A percentile compares a stretch with the other conserved stretches of the same genome.
Evolutionary conservation across 2,113 vertebrate genomes (phyloP).

Genomic region (Oreotrochilus melanogaster): DNA sequence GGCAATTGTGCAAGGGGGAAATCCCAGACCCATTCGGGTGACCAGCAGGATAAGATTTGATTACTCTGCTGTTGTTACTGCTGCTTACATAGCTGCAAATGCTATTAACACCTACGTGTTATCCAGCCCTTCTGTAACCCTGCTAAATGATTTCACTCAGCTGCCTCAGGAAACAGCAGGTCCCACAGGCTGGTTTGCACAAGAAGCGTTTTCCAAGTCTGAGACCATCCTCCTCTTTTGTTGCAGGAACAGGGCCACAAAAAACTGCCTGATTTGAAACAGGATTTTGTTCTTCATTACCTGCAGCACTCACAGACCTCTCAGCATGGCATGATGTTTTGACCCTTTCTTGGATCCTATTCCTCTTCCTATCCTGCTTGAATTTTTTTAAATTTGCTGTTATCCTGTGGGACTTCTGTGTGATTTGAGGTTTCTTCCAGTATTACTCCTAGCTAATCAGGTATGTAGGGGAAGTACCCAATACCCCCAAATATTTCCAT

Average conservation of each 20-base stretch:
- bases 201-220: neutral
- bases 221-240: neutral
- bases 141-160: neutral
- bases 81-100: conserved; percentile 43
- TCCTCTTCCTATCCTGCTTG: neutral
- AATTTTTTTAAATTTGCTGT: neutral
- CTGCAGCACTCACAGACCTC: neutral
- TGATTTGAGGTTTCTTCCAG: neutral
- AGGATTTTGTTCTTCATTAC: neutral
- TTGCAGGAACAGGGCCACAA: neutral
- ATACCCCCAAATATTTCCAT: neutral
- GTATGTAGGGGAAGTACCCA: neutral
- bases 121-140: neutral
- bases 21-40: conserved; percentile 24
- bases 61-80: neutral
- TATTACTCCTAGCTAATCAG: neutral
- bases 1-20: neutral
- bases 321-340: neutral
- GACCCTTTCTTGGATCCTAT: neutral
- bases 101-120: neutral
- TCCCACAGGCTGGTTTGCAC: neutral
- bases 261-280: neutral
- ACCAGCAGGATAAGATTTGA: conserved; percentile 22
- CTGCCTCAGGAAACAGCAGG: neutral
- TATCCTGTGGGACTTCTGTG: neutral